Percentiles rank a stretch among this genome's conserved stretches.
These are phyloP conservation scores for Monochamus saltuarius DNA, from an alignment of 1,140 invertebrate species.

Conservation along the genomic window DNA sequence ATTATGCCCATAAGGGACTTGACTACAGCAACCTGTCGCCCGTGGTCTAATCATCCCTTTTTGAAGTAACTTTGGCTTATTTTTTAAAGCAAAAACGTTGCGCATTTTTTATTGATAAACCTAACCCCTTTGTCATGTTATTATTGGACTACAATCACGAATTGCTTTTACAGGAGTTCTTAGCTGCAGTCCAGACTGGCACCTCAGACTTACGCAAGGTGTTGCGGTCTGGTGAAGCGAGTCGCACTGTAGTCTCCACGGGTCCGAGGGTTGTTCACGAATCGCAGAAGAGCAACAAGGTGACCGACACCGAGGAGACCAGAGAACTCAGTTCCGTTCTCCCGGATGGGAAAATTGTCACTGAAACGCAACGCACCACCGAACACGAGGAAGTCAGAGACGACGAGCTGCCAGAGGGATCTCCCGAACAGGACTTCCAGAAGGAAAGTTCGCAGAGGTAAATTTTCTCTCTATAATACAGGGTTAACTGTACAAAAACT, in stretches of 20 bases:
- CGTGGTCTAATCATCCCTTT: too few relatives aligned
- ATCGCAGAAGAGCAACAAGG: constrained; percentile 72
- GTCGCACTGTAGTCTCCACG: constrained; percentile 57
- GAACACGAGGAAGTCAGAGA: constrained; percentile 83
- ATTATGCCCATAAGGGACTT: too few relatives aligned
- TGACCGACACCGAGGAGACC: constrained; percentile 81
- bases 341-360: constrained; percentile 79
- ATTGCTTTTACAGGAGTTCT: constrained; percentile 63
- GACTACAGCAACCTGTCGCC: too few relatives aligned
- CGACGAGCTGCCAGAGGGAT: constrained; percentile 69
- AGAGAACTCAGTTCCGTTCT: constrained; percentile 53
- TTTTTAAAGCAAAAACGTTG: too few relatives aligned
- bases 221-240: constrained; percentile 60
- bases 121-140: too few relatives aligned
- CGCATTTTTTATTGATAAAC: too few relatives aligned
- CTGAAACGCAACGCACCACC: constrained; percentile 74
- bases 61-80: too few relatives aligned
- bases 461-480: constrained; percentile 1
- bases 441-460: constrained; percentile 60
- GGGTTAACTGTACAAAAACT: too few relatives aligned
- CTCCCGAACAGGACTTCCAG: constrained; percentile 51
- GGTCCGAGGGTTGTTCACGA: constrained; percentile 75
- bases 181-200: constrained; percentile 69
- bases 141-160: too few relatives aligned
- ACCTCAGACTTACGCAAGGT: constrained; percentile 67